These are phyloP conservation scores for Heliconius nattereri DNA, from an alignment of 1,140 invertebrate genomes.

Conservation along the genomic window DNA sequence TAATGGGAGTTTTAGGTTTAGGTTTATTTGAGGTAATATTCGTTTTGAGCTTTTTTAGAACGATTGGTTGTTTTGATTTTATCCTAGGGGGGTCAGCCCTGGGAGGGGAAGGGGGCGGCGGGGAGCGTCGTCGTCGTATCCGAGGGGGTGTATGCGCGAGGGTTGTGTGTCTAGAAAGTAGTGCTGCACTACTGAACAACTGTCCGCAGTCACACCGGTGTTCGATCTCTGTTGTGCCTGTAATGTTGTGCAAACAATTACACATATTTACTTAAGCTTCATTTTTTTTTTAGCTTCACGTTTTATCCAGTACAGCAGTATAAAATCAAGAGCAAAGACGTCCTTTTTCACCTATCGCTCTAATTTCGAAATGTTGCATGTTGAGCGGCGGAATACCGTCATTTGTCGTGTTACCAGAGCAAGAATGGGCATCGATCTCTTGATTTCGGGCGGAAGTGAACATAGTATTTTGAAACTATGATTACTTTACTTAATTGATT, in stretches of 20 bases:
- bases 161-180: slow-evolving; percentile 69
- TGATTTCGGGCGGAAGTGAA: no score
- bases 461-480: no score
- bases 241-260: background rate
- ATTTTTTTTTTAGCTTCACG: no score
- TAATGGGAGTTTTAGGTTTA: slow-evolving; percentile 33
- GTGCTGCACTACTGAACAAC: slow-evolving; percentile 69
- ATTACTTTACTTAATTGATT: no score
- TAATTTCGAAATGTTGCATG: no score
- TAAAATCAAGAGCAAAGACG: no score
- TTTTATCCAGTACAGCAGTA: no score
- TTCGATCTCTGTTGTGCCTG: slow-evolving; percentile 59
- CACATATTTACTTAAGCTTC: background rate
- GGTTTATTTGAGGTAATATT: slow-evolving; percentile 38
- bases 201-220: slow-evolving; percentile 77
- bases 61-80: slow-evolving; percentile 35
- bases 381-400: no score
- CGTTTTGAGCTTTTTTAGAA: slow-evolving; percentile 39
- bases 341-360: no score
- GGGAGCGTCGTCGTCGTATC: slow-evolving; percentile 56
- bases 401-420: no score
- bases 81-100: slow-evolving; percentile 50
- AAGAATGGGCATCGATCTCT: no score
- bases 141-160: slow-evolving; percentile 76
- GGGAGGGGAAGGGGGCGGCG: slow-evolving; percentile 46